Evolutionary conservation across 1,140 invertebrate species (phyloP).

Genomic region (Fopius arisanus): DNA sequence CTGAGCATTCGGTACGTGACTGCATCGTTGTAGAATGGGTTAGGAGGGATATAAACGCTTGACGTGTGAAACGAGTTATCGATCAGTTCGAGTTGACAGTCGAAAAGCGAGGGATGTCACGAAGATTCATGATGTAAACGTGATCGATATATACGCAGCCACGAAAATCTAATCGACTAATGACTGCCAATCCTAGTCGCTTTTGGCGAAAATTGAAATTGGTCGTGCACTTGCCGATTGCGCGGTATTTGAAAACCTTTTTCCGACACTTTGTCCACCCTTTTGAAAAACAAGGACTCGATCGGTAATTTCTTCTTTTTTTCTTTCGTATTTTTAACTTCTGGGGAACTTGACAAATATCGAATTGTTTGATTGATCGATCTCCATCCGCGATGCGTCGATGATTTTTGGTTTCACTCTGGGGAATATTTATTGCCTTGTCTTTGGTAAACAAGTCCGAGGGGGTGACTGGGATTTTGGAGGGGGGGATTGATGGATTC

Average conservation of each 20-base stretch:
- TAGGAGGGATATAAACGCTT: slow-evolving; percentile 19
- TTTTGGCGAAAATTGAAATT: slow-evolving; percentile 24
- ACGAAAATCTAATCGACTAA: slow-evolving; percentile 54
- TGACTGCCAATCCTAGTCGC: slow-evolving; percentile 45
- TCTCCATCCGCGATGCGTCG: background rate
- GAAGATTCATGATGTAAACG: slow-evolving; percentile 30
- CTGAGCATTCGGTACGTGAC: background rate
- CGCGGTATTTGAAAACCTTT: background rate
- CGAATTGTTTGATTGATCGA: background rate
- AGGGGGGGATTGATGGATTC: no score
- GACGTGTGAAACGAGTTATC: slow-evolving; percentile 37
- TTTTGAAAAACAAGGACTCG: background rate
- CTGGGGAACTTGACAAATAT: background rate
- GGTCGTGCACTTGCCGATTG: slow-evolving; percentile 16
- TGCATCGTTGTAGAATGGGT: slow-evolving; percentile 6
- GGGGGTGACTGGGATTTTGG: no score
- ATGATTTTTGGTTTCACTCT: background rate
- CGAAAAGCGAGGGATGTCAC: slow-evolving; percentile 27
- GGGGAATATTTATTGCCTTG: background rate
- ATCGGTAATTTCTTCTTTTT: background rate
- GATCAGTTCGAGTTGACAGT: slow-evolving; percentile 27
- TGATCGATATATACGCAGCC: slow-evolving; percentile 37
- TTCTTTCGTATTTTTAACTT: no score
- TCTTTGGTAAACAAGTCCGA: no score
- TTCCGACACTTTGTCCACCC: background rate